Evolutionary conservation across 2,888 invertebrate species (phyloP).

Genomic region (Callinectes sapidus): DNA sequence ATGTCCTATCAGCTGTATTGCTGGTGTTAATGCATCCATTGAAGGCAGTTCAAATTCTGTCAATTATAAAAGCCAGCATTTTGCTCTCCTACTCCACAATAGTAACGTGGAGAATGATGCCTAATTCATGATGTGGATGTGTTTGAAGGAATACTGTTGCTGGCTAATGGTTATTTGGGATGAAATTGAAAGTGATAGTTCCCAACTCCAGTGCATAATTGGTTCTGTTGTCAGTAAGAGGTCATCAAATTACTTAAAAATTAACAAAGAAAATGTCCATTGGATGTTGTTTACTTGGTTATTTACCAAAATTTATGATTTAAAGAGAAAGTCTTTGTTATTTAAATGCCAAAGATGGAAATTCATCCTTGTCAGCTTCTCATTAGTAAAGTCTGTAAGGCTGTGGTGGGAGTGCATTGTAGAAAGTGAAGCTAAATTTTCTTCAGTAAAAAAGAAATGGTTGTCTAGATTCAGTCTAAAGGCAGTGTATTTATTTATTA

Average conservation of each 20-base stretch:
- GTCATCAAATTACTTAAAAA: not conserved
- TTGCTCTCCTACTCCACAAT: too few relatives aligned
- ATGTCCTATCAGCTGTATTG: too few relatives aligned
- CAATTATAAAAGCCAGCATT: too few relatives aligned
- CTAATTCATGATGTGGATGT: not conserved
- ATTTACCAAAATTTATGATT: too few relatives aligned
- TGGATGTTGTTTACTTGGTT: too few relatives aligned
- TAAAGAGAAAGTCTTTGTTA: not conserved
- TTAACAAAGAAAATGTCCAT: not conserved
- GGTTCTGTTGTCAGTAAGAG: not conserved
- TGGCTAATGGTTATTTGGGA: not conserved
- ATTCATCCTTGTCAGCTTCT: not conserved
- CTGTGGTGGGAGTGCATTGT: not conserved
- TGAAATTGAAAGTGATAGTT: not conserved
- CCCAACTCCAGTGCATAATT: not conserved
- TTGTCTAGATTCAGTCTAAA: too few relatives aligned
- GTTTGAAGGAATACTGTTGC: not conserved
- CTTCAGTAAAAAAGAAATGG: not conserved
- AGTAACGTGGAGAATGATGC: too few relatives aligned
- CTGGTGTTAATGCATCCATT: too few relatives aligned
- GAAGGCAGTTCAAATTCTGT: too few relatives aligned
- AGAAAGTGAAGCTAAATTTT: not conserved
- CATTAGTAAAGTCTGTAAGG: not conserved
- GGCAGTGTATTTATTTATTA: too few relatives aligned
- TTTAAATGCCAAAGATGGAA: not conserved